Conservation (phyloP, 2,113 vertebrate species). For the Jacana jacana region DNA sequence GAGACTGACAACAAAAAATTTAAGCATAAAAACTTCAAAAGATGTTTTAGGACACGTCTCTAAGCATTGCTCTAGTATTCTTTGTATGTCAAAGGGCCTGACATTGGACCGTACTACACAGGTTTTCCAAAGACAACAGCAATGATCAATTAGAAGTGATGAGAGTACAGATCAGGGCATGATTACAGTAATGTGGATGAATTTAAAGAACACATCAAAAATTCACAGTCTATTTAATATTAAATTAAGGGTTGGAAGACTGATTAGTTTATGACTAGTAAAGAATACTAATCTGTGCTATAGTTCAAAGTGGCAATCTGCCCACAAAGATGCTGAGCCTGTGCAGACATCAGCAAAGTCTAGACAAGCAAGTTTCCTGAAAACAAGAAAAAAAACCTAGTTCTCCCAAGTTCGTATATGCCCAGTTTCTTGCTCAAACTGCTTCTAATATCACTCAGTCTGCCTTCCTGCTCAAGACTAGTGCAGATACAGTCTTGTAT, state of each 20-base stretch:
- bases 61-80: not conserved
- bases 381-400: fast-evolving
- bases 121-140: not conserved
- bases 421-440: not conserved
- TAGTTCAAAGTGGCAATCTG: not conserved
- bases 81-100: not conserved
- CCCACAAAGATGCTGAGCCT: not conserved
- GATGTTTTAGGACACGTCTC: not conserved
- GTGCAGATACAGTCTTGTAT: not conserved
- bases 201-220: not conserved
- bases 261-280: not conserved
- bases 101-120: not conserved
- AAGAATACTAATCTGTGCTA: not conserved
- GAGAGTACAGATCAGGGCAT: not conserved
- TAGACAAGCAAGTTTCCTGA: not conserved
- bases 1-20: not conserved
- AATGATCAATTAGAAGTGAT: not conserved
- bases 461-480: not conserved
- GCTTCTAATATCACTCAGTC: not conserved
- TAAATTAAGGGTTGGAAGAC: not conserved
- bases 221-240: not conserved
- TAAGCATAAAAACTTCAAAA: not conserved
- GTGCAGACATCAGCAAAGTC: fast-evolving
- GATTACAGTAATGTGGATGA: not conserved
- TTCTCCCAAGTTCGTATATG: not conserved